Evolutionary conservation across 1,140 invertebrate genomes (phyloP).

Genomic region (Hylyphantes graminicola): DNA sequence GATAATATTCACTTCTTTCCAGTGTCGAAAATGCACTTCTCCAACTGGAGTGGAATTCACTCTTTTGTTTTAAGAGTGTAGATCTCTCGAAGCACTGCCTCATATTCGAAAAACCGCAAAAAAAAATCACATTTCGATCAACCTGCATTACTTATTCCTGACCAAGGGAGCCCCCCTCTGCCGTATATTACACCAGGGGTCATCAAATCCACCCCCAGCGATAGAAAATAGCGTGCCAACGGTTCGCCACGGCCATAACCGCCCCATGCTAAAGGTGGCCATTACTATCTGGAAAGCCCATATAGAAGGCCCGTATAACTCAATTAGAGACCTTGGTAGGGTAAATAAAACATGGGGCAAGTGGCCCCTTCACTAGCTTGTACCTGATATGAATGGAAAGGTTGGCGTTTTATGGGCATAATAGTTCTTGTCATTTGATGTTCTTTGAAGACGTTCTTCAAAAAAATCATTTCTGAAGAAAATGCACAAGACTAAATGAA

Average conservation of each 20-base stretch:
- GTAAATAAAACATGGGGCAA: constrained; percentile 50
- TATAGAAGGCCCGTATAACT: constrained; percentile 28
- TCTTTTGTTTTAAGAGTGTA: no score
- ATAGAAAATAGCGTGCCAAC: constrained; percentile 40
- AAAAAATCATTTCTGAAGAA: not conserved
- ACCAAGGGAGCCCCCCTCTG: not conserved
- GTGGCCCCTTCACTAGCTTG: not conserved
- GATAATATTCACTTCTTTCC: no score
- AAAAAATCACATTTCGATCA: constrained; percentile 41
- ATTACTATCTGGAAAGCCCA: constrained; percentile 6
- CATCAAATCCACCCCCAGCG: constrained; percentile 26
- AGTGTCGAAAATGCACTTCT: no score
- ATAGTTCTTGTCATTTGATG: no score
- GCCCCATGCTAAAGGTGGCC: constrained; percentile 37
- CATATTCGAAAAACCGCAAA: no score
- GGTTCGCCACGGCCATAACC: constrained; percentile 41
- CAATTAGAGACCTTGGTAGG: constrained; percentile 34
- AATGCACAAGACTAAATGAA: not conserved
- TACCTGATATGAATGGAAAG: no score
- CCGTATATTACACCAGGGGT: constrained; percentile 35
- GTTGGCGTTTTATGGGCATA: no score
- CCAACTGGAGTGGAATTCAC: no score
- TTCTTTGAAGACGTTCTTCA: no score
- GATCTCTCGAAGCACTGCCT: no score
- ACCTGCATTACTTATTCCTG: constrained; percentile 35